phyloP scores from a whole-genome alignment of 2,888 invertebrate species.

The Linyphia triangularis region DNA sequence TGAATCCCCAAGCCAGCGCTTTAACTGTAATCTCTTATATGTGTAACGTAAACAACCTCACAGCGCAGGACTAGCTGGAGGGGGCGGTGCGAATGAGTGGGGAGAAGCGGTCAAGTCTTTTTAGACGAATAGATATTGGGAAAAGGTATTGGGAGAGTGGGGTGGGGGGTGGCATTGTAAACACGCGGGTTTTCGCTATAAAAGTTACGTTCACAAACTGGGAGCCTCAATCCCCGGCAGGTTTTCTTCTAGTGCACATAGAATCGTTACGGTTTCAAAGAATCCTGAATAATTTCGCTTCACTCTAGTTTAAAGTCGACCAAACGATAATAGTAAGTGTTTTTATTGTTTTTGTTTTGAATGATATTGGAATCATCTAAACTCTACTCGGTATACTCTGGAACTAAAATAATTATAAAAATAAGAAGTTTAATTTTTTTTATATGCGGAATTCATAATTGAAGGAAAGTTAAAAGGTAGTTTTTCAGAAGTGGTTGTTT shows the following conservation, averaged over 20 bases:
- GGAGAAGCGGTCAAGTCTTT: conserved; percentile 8
- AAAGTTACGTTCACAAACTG: neutral
- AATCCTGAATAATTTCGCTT: neutral
- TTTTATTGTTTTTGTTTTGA: neutral
- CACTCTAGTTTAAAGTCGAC: neutral
- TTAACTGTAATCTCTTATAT: neutral
- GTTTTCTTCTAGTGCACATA: neutral
- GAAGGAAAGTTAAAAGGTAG: too few species aligned
- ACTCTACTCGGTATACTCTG: too few species aligned
- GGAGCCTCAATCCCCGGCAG: neutral
- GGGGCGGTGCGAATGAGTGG: neutral
- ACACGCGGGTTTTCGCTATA: neutral
- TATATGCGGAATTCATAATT: too few species aligned
- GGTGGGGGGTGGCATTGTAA: neutral
- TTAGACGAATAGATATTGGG: conserved; percentile 24
- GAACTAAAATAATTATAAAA: too few species aligned
- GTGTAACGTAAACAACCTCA: neutral
- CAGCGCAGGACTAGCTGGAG: neutral
- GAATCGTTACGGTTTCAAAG: neutral
- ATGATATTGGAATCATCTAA: neutral
- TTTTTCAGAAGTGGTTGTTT: too few species aligned
- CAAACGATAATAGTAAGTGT: neutral
- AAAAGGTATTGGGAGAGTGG: neutral
- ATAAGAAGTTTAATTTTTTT: too few species aligned
- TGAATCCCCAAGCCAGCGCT: neutral